Percentiles rank a stretch among this genome's conserved stretches.
phyloP scores from a whole-genome alignment of 2,888 invertebrate genomes.

The Andrena dorsata region DNA sequence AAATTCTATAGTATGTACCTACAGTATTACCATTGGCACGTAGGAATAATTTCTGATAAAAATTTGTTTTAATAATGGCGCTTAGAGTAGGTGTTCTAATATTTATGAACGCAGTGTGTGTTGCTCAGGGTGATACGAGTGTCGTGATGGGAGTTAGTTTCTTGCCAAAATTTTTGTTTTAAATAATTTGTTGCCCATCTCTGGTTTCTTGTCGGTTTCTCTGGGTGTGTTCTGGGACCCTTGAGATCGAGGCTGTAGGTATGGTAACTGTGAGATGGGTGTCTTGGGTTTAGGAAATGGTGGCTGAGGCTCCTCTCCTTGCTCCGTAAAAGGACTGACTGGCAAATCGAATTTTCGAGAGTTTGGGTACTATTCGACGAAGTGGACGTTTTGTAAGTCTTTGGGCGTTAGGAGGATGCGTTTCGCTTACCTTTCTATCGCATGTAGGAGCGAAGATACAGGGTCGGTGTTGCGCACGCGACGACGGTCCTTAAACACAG shows the following conservation, averaged over 20 bases:
- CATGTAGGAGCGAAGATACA: conserved; percentile 60
- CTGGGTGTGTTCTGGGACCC: background rate
- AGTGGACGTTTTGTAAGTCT: background rate
- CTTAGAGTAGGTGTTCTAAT: too few species aligned
- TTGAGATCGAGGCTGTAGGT: background rate
- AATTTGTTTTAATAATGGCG: too few species aligned
- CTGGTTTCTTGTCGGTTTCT: background rate
- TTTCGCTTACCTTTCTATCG: conserved; percentile 54
- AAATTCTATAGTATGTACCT: too few species aligned
- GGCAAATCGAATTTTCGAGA: background rate
- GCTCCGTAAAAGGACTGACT: background rate
- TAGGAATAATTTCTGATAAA: too few species aligned
- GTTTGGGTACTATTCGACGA: background rate
- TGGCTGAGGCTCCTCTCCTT: background rate
- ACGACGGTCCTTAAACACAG: conserved; percentile 47
- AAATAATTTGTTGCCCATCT: too few species aligned
- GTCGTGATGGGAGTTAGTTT: background rate
- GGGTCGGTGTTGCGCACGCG: conserved; percentile 47
- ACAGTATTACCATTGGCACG: too few species aligned
- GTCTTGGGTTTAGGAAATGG: background rate
- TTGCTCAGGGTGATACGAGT: background rate
- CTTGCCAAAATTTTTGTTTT: too few species aligned
- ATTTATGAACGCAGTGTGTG: background rate
- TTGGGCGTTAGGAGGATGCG: background rate
- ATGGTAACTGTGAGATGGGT: background rate